These are phyloP conservation scores for Phycodurus eques DNA, from an alignment of 2,113 vertebrate species.

Conservation along the genomic window DNA sequence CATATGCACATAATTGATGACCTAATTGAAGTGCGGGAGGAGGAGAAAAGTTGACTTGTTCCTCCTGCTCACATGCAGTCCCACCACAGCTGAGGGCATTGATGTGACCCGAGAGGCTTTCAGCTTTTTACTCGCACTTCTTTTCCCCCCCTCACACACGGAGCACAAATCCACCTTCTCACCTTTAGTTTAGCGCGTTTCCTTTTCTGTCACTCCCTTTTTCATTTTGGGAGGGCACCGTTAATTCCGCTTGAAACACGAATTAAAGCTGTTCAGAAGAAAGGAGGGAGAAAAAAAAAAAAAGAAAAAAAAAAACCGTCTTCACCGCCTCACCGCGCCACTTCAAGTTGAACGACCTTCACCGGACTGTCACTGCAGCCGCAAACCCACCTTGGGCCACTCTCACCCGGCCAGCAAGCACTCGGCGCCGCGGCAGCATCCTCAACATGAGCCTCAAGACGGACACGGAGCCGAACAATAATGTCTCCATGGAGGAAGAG, in stretches of 20 bases:
- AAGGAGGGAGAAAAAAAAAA: not conserved
- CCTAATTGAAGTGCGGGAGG: constrained; percentile 71
- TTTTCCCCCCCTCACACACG: constrained; percentile 67
- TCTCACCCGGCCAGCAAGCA: constrained; percentile 43
- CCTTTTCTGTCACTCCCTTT: not conserved
- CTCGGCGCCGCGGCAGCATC: constrained; percentile 45
- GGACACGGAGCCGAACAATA: constrained; percentile 73
- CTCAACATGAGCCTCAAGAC: constrained; percentile 71
- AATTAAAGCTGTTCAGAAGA: not conserved
- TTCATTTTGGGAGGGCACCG: not conserved
- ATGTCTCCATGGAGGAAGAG: constrained; percentile 75
- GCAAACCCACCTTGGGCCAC: constrained; percentile 61
- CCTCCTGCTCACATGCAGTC: constrained; percentile 28
- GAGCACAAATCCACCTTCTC: constrained; percentile 66
- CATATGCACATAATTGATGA: constrained; percentile 67
- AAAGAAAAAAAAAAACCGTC: not conserved
- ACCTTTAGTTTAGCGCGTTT: constrained; percentile 58
- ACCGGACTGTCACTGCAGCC: constrained; percentile 55
- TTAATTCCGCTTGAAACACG: constrained; percentile 44
- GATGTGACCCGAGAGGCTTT: constrained; percentile 68
- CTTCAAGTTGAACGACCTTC: constrained; percentile 54
- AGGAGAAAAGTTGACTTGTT: constrained; percentile 62
- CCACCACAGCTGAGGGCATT: constrained; percentile 57
- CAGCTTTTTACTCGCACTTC: constrained; percentile 57
- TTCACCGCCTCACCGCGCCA: constrained; percentile 64